These are phyloP conservation scores for Rhineura floridana DNA, from an alignment of 2,113 vertebrate species.

Conservation along the genomic window DNA sequence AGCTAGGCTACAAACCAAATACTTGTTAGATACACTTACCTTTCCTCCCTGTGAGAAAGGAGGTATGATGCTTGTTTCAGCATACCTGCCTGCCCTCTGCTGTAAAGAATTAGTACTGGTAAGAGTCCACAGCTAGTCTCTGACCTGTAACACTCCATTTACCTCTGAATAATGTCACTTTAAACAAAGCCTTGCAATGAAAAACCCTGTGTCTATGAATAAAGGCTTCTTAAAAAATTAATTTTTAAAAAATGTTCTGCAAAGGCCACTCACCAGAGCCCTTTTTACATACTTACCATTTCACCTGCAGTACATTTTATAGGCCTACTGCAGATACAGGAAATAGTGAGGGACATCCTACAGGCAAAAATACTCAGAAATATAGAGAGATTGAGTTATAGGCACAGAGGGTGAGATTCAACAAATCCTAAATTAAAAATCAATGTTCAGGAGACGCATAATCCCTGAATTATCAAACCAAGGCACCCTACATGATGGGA, in stretches of 20 bases:
- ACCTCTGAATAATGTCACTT: conserved; percentile 69
- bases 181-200: conserved; percentile 85
- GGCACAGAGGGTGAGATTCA: conserved; percentile 63
- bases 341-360: conserved; percentile 91
- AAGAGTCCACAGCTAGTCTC: conserved; percentile 83
- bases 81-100: conserved; percentile 70
- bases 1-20: conserved; percentile 81
- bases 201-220: conserved; percentile 76
- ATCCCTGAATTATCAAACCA: conserved; percentile 52
- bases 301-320: conserved; percentile 90
- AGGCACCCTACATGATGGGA: conserved; percentile 34
- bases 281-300: conserved; percentile 90
- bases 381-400: conserved; percentile 75
- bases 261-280: conserved; percentile 90
- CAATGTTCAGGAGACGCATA: conserved; percentile 63
- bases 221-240: conserved; percentile 60
- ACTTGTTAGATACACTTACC: conserved; percentile 66
- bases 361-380: conserved; percentile 89
- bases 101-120: conserved; percentile 68
- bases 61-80: conserved; percentile 44
- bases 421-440: conserved; percentile 64
- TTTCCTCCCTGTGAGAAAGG: conserved; percentile 57
- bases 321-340: conserved; percentile 90
- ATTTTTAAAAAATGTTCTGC: conserved; percentile 79
- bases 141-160: conserved; percentile 76